Evolutionary conservation across 2,888 invertebrate species (phyloP).

Genomic region (Pediacus dermestoides): DNA sequence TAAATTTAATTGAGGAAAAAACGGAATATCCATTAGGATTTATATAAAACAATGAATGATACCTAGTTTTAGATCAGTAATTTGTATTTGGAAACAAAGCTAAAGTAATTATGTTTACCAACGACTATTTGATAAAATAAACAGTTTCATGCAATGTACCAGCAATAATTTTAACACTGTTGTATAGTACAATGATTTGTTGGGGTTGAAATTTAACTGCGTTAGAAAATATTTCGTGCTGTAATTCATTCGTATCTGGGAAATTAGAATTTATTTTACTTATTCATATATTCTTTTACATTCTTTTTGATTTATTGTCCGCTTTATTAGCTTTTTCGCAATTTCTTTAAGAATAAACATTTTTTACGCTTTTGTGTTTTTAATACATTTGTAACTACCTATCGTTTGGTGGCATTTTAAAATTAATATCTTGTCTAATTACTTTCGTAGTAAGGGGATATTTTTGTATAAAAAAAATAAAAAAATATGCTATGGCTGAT

Average conservation of each 20-base stretch:
- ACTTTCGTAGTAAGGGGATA: no score
- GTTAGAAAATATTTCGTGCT: constrained; percentile 38
- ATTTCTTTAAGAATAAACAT: constrained; percentile 30
- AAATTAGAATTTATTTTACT: constrained; percentile 43
- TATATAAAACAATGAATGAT: no score
- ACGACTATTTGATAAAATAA: constrained; percentile 23
- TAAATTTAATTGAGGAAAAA: no score
- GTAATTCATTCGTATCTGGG: constrained; percentile 38
- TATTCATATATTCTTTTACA: constrained; percentile 26
- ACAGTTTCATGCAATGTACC: constrained; percentile 21
- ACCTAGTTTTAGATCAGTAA: no score
- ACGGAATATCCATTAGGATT: no score
- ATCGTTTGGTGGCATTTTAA: no score
- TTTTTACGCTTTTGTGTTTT: constrained; percentile 9
- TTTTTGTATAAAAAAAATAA: no score
- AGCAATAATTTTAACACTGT: constrained; percentile 6
- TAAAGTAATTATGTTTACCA: constrained; percentile 9
- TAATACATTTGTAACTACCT: constrained; percentile 1
- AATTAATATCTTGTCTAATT: no score
- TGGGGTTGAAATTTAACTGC: constrained; percentile 29
- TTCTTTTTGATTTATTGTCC: constrained; percentile 36
- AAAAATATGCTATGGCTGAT: no score
- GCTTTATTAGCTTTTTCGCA: constrained; percentile 36
- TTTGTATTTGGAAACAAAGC: not conserved
- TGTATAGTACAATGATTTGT: constrained; percentile 19